Evolutionary conservation across 2,888 invertebrate species (phyloP).

Genomic region (Saturnia japonica): DNA sequence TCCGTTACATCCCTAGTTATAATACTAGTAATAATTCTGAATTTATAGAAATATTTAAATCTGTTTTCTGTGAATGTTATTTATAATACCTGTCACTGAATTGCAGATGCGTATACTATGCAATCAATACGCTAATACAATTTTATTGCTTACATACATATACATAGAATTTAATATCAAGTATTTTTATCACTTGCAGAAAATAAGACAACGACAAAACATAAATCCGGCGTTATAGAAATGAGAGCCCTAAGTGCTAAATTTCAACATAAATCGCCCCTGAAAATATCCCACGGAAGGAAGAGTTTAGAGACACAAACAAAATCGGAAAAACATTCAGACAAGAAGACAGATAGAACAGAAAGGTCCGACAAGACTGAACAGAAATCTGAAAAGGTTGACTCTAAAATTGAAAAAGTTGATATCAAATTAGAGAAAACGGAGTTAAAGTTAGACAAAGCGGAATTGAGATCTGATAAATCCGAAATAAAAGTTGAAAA

Average conservation of each 20-base stretch:
- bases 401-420: slow-evolving; percentile 37
- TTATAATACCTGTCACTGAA: too few relatives aligned
- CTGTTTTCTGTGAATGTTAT: too few relatives aligned
- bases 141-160: neutral
- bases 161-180: neutral
- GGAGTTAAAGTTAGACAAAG: slow-evolving; percentile 30
- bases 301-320: slow-evolving; percentile 62
- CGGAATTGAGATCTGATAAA: slow-evolving; percentile 26
- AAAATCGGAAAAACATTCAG: slow-evolving; percentile 48
- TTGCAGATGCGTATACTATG: neutral
- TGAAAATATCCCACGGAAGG: slow-evolving; percentile 57
- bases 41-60: too few relatives aligned
- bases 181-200: slow-evolving; percentile 44
- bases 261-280: slow-evolving; percentile 64
- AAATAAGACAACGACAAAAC: slow-evolving; percentile 61
- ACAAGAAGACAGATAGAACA: slow-evolving; percentile 55
- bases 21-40: too few relatives aligned
- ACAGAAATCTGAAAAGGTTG: slow-evolving; percentile 34
- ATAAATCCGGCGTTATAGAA: slow-evolving; percentile 74
- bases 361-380: slow-evolving; percentile 41
- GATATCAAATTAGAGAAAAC: slow-evolving; percentile 35
- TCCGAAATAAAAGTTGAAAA: slow-evolving; percentile 27
- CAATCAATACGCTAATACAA: neutral
- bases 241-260: slow-evolving; percentile 76
- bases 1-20: too few relatives aligned